Base-by-base conservation (phyloP, 2,888 invertebrate species). In the Oxyteleia sp. region DNA sequence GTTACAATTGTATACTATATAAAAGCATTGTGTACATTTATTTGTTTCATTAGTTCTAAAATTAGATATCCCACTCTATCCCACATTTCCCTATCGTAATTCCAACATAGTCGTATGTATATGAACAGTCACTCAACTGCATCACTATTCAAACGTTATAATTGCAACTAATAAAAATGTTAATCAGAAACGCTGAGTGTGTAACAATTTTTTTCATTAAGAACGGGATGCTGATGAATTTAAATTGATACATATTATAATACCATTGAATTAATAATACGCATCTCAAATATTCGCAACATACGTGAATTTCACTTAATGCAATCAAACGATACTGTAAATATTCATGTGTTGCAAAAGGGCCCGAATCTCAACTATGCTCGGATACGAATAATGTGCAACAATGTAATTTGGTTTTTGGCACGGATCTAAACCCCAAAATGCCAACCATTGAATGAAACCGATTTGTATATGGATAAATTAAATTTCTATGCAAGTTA, bases 321-420 rank as follows among this genome's bases (percentile, higher is more conserved):
- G 57, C 57, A 57, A 57, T 57, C 38, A 45, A 43, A 26, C 26
- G 43, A 29, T 43, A 61, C 23, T 43, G 59, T 61, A 61, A 61
- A 61, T 61, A 61, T 61, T 61, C 61, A 45, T 45, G 15, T 26
- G 15, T 26, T 45, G n/a, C 45, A 16, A 41, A 13, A 20, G 13
- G 41, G 41, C 41, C n/a, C 13, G 57, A 13, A 20, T 41, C 57
- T 41, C 57, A 20, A 41, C 41, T 4, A n/a, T 35, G 35, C 35
- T 35, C 13, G 15, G 13, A n/a, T 13, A 4, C 41, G 13, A 41
- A 41, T 41, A 13, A 41, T 57, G 23, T 23, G 38, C 41, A 57
- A 57, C 23, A 23, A 49, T 49, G 23, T 49, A 49, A 49, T 49
- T 49, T 35, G 10, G 35, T 35, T 35, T 35, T 35, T 10, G 2